phyloP scores from a whole-genome alignment of 2,888 invertebrate genomes.

The Cheilosia urbana region DNA sequence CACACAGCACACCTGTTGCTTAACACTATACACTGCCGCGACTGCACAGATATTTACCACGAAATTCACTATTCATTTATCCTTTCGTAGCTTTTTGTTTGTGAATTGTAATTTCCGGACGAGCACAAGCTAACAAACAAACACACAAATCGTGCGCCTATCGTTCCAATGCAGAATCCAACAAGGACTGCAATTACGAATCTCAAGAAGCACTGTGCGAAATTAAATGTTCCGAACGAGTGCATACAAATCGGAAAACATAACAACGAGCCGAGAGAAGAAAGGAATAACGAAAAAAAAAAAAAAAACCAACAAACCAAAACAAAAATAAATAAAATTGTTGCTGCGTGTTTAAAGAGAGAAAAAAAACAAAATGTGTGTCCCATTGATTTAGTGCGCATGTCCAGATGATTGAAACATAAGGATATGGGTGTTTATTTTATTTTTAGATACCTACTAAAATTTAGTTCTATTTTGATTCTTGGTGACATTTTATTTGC shows the following conservation, averaged over 20 bases:
- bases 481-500: constrained; percentile 25
- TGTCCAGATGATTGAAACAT: constrained; percentile 48
- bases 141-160: constrained; percentile 18
- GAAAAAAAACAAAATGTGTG: constrained; percentile 25
- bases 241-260: constrained; percentile 49
- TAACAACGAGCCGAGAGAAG: constrained; percentile 15
- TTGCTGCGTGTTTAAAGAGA: constrained; percentile 39
- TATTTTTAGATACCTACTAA: constrained; percentile 54
- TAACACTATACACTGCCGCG: constrained; percentile 14
- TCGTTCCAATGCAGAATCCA: constrained; percentile 46
- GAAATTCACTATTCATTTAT: constrained; percentile 32
- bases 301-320: constrained; percentile 41
- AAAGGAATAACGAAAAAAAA: constrained; percentile 24
- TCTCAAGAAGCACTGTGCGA: constrained; percentile 24
- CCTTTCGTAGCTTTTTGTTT: constrained; percentile 7
- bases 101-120: constrained; percentile 19
- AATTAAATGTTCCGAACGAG: constrained; percentile 37
- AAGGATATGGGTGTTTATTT: constrained; percentile 40
- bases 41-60: constrained; percentile 3
- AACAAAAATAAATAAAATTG: constrained; percentile 53
- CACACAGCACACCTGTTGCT: constrained; percentile 2
- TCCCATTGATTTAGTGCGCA: constrained; percentile 60
- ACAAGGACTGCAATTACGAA: constrained; percentile 56
- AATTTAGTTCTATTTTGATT: constrained; percentile 37
- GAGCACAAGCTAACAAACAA: constrained; percentile 20